Evolutionary conservation across 2,113 vertebrate genomes (phyloP).

Genomic region (Apistogramma diplotaenia): DNA sequence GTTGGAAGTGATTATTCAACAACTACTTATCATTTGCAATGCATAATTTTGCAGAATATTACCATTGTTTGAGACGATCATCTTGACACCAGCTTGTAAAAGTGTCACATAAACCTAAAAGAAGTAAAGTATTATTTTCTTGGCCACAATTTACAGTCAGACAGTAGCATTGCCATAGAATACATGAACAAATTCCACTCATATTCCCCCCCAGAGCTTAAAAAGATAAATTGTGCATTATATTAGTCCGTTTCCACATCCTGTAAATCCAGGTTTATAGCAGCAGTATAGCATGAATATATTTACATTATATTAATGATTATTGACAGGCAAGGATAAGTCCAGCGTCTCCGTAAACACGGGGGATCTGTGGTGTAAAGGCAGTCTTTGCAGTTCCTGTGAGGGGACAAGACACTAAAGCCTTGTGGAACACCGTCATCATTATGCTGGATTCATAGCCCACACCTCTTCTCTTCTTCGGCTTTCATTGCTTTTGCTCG

Average conservation of each 20-base stretch:
- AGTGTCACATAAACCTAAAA: neutral
- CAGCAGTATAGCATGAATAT: neutral
- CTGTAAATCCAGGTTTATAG: neutral
- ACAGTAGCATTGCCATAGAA: neutral
- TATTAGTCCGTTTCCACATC: neutral
- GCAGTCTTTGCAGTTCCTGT: neutral
- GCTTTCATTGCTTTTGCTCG: conserved; percentile 19
- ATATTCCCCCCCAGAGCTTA: neutral
- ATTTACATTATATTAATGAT: conserved; percentile 36
- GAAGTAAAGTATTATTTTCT: neutral
- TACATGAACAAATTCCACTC: neutral
- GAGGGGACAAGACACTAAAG: conserved; percentile 19
- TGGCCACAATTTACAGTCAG: neutral
- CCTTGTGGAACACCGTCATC: conserved; percentile 35
- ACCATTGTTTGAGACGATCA: neutral
- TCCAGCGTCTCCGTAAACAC: neutral
- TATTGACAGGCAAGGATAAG: neutral
- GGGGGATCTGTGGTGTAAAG: neutral
- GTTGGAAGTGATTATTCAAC: too few species aligned
- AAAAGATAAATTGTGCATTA: neutral
- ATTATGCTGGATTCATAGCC: conserved; percentile 40
- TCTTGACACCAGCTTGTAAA: neutral
- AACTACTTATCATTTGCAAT: neutral
- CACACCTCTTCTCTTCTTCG: conserved; percentile 7
- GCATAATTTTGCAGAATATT: neutral